These are phyloP conservation scores for Halichondria panicea DNA, from an alignment of 37 sponge, comb jelly and placozoan genomes.

Conservation along the genomic window DNA sequence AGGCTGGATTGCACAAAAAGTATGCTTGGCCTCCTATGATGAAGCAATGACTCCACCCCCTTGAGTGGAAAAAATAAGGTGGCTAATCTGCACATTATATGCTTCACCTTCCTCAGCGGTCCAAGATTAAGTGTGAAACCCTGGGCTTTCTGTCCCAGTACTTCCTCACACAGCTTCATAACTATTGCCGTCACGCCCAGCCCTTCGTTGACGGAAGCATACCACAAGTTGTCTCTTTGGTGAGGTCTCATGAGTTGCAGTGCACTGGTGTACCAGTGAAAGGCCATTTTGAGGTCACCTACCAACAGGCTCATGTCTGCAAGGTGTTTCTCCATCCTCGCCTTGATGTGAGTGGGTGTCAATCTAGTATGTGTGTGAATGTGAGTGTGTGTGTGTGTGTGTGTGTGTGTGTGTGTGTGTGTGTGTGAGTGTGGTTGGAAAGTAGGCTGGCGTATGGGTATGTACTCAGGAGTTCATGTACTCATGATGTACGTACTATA, in stretches of 20 bases:
- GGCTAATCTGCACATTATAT: too few relatives aligned
- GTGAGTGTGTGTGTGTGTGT: constrained; percentile 4
- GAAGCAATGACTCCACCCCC: too few relatives aligned
- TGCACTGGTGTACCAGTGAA: constrained; percentile 10
- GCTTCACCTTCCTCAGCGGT: neutral
- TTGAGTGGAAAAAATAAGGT: too few relatives aligned
- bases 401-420: constrained; percentile 1
- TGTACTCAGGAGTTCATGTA: too few relatives aligned
- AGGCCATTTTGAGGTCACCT: constrained; percentile 44
- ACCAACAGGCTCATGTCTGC: constrained; percentile 59
- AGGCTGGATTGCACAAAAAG: too few relatives aligned
- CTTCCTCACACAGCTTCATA: constrained; percentile 33
- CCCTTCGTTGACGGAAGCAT: constrained; percentile 48
- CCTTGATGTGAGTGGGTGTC: constrained; percentile 6
- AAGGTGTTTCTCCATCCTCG: constrained; percentile 36
- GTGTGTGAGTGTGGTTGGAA: neutral
- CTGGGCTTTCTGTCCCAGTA: constrained; percentile 41
- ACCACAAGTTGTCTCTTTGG: constrained; percentile 59
- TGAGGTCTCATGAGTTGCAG: constrained; percentile 10
- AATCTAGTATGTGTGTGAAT: constrained; percentile 1
- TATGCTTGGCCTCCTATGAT: too few relatives aligned
- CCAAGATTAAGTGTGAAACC: neutral
- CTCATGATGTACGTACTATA: too few relatives aligned
- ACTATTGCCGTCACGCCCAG: constrained; percentile 41
- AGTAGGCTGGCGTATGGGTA: too few relatives aligned